Evolutionary conservation across 2,797 vertebrate species (phyloP), one percentile per base, ranked within the genome.

Genomic region (Tarsius wallacei): DNA sequence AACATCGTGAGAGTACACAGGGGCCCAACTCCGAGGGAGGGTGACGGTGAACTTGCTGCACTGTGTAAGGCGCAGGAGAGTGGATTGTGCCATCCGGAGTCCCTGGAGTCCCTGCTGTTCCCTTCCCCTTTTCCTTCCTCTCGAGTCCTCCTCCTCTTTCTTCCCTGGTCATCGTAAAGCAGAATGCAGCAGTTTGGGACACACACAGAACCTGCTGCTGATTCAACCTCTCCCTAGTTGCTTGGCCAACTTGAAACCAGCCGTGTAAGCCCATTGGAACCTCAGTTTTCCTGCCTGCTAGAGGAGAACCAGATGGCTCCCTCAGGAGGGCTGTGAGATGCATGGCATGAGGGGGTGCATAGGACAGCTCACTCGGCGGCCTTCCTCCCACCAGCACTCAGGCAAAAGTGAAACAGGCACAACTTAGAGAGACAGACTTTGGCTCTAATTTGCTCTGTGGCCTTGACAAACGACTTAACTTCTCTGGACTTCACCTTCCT

Each of bases 221-320:
- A 16, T 59, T 22, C 55, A 42, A 10, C n/a, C 53, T 81, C 55
- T 59, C 13, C 22, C 78, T 42, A 7, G 77, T 33, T 33, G 33
- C 57, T 26, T 14, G 14, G 4, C 42, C 22, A 17, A 7, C 57
- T 42, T n/a, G n/a, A 63, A 70, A 88, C n/a, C 15, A 28, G 0
- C 73, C 31, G 4, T 28, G n/a, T 96, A 17, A 81, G 31, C 49
- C 10, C 16, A 36, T 42, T 59, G 33, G 47, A 57, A 55, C 70
- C 31, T 73, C 88, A 28, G 28, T 78, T 80, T 95, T 90, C 95
- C 88, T 82, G 55, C 42, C 49, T 96, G 49, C 31, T 84, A 70
- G 68, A 33, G 0, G 0, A 9, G 28, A 31, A 31, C 49, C 21
- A 77, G 28, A 24, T 13, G 12, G 42, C 70, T 26, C 70, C 70